A percentile compares a stretch with the other conserved stretches of the same genome.
phyloP scores from a whole-genome alignment of 2,113 vertebrate genomes.

The Neodon shergylaensis region DNA sequence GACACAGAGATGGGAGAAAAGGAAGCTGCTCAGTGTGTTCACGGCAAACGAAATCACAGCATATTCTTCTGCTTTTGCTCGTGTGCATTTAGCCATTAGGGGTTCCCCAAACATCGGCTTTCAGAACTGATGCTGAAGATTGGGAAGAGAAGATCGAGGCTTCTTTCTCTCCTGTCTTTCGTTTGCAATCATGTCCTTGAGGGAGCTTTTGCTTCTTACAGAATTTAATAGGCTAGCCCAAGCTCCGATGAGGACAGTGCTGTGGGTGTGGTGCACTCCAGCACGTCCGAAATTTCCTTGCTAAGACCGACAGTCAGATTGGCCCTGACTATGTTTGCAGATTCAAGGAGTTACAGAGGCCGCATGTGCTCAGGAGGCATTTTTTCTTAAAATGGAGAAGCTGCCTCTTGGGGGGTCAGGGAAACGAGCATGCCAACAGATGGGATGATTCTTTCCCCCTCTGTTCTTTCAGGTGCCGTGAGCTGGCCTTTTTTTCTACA shows the following conservation, averaged over 20 bases:
- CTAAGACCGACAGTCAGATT: background rate
- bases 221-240: conserved; percentile 39
- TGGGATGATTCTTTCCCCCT: conserved; percentile 28
- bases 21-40: conserved; percentile 53
- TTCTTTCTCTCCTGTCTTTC: conserved; percentile 29
- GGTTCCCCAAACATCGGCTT: conserved; percentile 70
- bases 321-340: background rate
- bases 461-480: conserved; percentile 66
- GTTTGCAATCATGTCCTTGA: conserved; percentile 35
- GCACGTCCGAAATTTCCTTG: background rate
- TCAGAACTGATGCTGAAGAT: background rate
- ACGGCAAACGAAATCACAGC: conserved; percentile 61
- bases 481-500: conserved; percentile 54
- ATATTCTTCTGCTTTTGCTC: conserved; percentile 71
- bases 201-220: background rate
- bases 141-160: background rate
- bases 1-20: conserved; percentile 79
- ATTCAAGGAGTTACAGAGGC: conserved; percentile 17
- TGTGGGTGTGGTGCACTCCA: background rate
- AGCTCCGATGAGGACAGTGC: background rate
- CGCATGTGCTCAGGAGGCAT: conserved; percentile 43
- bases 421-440: conserved; percentile 1
- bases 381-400: conserved; percentile 40
- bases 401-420: conserved; percentile 30
- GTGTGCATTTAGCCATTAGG: conserved; percentile 77